Percentiles rank a stretch among this genome's conserved stretches.
phyloP scores from a whole-genome alignment of 1,140 invertebrate species.

The Papilio polyxenes region DNA sequence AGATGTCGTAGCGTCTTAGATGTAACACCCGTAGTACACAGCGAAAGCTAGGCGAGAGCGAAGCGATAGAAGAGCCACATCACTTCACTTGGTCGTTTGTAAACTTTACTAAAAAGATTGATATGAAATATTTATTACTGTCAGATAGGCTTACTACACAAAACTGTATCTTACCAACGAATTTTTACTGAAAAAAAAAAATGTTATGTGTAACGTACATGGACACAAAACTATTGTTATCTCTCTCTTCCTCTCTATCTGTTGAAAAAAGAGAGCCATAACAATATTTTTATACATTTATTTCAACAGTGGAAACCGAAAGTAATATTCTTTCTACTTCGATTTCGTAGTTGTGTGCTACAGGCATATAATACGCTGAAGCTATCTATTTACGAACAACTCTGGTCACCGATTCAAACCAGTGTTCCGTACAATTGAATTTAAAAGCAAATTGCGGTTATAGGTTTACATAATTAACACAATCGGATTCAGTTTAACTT shows the following conservation, averaged over 20 bases:
- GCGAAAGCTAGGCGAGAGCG: neutral
- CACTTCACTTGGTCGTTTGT: neutral
- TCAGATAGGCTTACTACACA: too few relatives aligned
- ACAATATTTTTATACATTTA: neutral
- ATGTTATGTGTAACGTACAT: too few relatives aligned
- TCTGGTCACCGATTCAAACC: neutral
- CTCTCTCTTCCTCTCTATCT: neutral
- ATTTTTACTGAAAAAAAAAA: too few relatives aligned
- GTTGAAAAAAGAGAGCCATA: neutral
- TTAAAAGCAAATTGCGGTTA: conserved; percentile 33
- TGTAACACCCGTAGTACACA: neutral
- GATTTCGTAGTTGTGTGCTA: neutral
- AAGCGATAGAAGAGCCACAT: neutral
- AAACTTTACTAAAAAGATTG: neutral
- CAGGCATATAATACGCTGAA: neutral
- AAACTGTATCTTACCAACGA: too few relatives aligned
- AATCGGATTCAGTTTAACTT: neutral
- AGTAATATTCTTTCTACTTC: too few relatives aligned
- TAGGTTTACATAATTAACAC: neutral
- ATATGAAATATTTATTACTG: too few relatives aligned
- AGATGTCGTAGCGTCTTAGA: conserved; percentile 4
- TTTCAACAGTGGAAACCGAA: neutral
- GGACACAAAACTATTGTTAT: neutral
- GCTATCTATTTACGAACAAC: conserved; percentile 21
- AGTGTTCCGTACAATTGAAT: conserved; percentile 32